Evolutionary conservation across 2,113 vertebrate genomes (phyloP), one percentile per base, ranked within the genome.

Genomic region (Amazona vittata): DNA sequence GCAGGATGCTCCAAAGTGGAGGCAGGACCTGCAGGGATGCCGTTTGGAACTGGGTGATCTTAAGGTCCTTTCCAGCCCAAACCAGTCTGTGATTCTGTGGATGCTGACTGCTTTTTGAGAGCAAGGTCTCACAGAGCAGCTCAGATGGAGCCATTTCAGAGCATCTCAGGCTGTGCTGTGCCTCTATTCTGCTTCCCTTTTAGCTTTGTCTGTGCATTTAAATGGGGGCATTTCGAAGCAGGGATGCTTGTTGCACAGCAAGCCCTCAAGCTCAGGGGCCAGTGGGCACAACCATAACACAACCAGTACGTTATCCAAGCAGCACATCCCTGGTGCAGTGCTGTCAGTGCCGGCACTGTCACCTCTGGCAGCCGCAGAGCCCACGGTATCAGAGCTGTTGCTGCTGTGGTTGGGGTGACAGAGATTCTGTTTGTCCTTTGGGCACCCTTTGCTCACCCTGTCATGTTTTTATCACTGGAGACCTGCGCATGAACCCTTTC

Each of bases 1-100:
- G 35, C 64, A 2, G 11, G 25, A 63, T 0, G 41, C 10, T 63
- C 15, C 35, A 4, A 11, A 10, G 29, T 0, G 25, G 3, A 19
- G 68, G 35, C 53, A 57, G 77, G 39, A 25, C 3, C 74, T 8
- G 59, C 0, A 6, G 73, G 84, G 15, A 71, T 3, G 3, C 43
- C 2, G 47, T 26, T 71, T 10, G 5, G 59, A 6, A 24, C 13
- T 35, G 57, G 57, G 7, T 59, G 13, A 35, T 35, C 33, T 59
- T 22, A 24, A 59, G 57, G 57, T 24, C 57, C 57, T 35, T 59
- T 15, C 13, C 13, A 59, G 20, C 33, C 13, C 57, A 24, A 59
- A 14, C 20, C 57, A 10, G n/a, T 59, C 57, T 57, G 31, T 57
- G 55, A n/a, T 9, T n/a, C 55, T 7, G 6, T 13, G 37, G 37